Base-by-base conservation (phyloP, 92 coral and sea anemone species). In the Heliopora coerulea region DNA sequence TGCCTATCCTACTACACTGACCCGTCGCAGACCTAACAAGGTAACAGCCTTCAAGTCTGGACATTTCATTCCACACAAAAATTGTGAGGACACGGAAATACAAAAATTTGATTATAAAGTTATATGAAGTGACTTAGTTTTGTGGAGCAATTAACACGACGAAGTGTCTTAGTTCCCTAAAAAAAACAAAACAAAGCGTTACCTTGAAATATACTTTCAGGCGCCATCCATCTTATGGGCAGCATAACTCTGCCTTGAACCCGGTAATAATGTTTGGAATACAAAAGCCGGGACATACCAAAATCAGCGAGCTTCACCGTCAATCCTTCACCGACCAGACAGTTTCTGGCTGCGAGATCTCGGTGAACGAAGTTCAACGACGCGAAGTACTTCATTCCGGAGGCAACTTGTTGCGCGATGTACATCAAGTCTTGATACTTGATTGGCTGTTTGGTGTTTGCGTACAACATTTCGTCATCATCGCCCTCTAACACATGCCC, bases 141-240 rank as follows among this genome's bases (percentile, higher is more conserved):
- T n/a, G n/a, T n/a, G n/a, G n/a, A n/a, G n/a, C n/a, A n/a, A n/a
- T n/a, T n/a, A n/a, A n/a, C n/a, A n/a, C n/a, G n/a, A n/a, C n/a
- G n/a, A n/a, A n/a, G n/a, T n/a, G n/a, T n/a, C n/a, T n/a, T n/a
- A n/a, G n/a, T n/a, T n/a, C n/a, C n/a, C n/a, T n/a, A n/a, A n/a
- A n/a, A n/a, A n/a, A n/a, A n/a, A n/a, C n/a, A n/a, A n/a, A n/a
- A n/a, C n/a, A n/a, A n/a, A n/a, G n/a, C n/a, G n/a, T 57, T 79
- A 95, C 99, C 99, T 88, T 95, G 99, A 19, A 95, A 87, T 60
- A 95, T 95, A 50, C 99, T 85, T 75, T 95, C 99, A 1, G 99
- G 99, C 8, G 99, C 96, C 99, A 95, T 95, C 99, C 99, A 95
- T 56, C 99, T 65, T 61, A 95, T 95, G 11, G 99, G 99, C 44